Evolutionary conservation across 2,888 invertebrate genomes (phyloP).

Genomic region (Plutella xylostella): DNA sequence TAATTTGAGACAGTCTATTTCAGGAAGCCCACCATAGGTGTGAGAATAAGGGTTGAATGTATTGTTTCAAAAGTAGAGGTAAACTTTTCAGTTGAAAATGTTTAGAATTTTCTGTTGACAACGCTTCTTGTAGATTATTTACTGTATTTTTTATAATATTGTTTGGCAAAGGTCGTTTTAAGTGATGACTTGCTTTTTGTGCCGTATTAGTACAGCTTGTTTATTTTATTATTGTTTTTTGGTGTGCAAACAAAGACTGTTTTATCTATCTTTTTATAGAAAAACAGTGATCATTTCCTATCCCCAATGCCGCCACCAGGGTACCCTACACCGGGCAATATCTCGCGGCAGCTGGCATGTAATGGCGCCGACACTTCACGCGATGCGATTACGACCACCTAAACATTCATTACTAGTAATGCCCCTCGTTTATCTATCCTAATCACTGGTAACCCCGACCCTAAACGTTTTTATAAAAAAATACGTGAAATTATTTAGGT

Average conservation of each 20-base stretch:
- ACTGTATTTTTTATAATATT: neutral
- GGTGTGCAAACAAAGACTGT: neutral
- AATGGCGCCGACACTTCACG: constrained; percentile 68
- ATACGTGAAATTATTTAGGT: neutral
- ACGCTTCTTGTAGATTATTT: too few species aligned
- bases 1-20: too few species aligned
- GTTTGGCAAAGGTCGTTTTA: neutral
- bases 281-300: constrained; percentile 51
- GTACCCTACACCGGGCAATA: too few species aligned
- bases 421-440: constrained; percentile 67
- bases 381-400: constrained; percentile 69
- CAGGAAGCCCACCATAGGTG: too few species aligned
- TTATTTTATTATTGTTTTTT: neutral
- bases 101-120: too few species aligned
- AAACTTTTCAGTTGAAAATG: too few species aligned
- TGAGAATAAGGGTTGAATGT: too few species aligned
- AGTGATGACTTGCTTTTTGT: neutral
- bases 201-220: neutral
- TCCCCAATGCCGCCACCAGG: too few species aligned
- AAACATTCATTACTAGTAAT: constrained; percentile 70
- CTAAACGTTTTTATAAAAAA: neutral
- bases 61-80: too few species aligned
- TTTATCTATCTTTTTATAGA: neutral
- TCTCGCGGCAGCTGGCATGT: constrained; percentile 64
- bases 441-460: constrained; percentile 53